Conservation (phyloP, 2,113 vertebrate species). For the Ariopsis seemanni region DNA sequence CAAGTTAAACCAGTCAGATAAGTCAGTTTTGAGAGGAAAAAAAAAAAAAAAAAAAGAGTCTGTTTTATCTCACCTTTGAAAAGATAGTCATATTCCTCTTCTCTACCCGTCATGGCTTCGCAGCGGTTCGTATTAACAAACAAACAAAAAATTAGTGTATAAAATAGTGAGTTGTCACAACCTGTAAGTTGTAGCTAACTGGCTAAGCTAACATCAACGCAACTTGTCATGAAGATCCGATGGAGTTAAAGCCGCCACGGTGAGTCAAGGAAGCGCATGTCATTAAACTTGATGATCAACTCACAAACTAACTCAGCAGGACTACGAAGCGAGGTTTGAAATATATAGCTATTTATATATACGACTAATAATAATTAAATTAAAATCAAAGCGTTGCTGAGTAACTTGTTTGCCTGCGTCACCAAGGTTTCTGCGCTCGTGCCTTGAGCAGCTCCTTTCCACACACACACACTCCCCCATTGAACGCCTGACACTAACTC, state of each 20-base stretch:
- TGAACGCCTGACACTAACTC: conserved; percentile 4
- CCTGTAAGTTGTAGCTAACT: neutral
- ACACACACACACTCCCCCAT: neutral
- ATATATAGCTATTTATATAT: neutral
- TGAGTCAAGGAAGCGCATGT: conserved; percentile 13
- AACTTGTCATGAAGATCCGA: conserved; percentile 32
- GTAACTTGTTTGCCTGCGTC: conserved; percentile 30
- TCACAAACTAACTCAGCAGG: neutral
- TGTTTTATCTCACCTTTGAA: conserved; percentile 77
- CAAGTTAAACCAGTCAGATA: neutral
- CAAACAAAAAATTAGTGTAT: neutral
- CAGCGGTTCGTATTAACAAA: conserved; percentile 12
- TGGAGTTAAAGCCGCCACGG: conserved; percentile 4
- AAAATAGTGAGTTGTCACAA: neutral
- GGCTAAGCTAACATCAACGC: conserved; percentile 33
- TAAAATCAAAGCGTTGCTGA: neutral
- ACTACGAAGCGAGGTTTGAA: neutral
- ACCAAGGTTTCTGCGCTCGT: conserved; percentile 27
- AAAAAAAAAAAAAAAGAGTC: no score
- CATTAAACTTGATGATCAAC: neutral
- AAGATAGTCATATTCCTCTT: conserved; percentile 86
- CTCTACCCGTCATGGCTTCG: conserved; percentile 75
- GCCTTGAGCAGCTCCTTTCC: neutral
- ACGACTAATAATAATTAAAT: neutral
- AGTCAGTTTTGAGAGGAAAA: neutral